Evolutionary conservation across 2,113 vertebrate genomes (phyloP).

Genomic region (Petrocephalus zakoni): DNA sequence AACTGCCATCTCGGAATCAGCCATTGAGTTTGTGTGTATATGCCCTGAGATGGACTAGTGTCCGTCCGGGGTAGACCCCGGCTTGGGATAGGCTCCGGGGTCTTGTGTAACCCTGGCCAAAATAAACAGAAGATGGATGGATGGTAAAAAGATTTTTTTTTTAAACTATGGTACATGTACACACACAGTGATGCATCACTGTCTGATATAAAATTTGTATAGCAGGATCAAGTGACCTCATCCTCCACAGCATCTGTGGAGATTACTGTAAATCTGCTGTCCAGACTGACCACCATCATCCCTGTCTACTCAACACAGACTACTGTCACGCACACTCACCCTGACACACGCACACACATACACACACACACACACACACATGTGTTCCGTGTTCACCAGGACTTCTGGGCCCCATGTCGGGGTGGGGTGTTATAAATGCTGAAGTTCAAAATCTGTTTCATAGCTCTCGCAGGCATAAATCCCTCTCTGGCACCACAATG

Average conservation of each 20-base stretch:
- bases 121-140: neutral
- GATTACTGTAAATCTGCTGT: constrained; percentile 65
- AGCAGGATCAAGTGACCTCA: neutral
- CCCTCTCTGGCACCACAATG: neutral
- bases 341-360: neutral
- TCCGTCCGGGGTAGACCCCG: neutral
- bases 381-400: neutral
- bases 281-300: constrained; percentile 41
- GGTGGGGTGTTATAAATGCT: neutral
- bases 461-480: neutral
- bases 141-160: neutral
- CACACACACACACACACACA: neutral
- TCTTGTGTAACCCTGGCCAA: neutral
- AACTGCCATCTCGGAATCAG: neutral
- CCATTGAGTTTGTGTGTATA: neutral
- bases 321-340: neutral
- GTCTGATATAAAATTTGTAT: neutral
- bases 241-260: constrained; percentile 48
- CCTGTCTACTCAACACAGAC: neutral
- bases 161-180: neutral
- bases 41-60: neutral
- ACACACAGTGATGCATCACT: neutral
- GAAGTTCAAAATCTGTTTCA: neutral
- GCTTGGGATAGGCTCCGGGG: neutral
- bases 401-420: neutral